Conservation (phyloP, 2,113 vertebrate species). For the Atractosteus spatula region DNA sequence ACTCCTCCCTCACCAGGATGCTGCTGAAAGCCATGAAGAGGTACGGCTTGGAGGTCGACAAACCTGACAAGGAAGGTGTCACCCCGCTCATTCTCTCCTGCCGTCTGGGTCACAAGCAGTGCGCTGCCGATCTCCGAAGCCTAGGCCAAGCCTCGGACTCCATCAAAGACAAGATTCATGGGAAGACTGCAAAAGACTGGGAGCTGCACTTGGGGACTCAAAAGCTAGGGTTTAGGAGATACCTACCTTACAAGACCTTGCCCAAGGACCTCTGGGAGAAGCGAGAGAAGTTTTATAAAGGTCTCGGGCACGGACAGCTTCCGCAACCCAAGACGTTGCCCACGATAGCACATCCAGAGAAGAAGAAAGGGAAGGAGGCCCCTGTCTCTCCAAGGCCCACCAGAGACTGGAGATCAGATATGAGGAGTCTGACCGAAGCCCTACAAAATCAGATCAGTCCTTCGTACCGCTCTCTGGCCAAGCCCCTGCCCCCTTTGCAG, state of each 20-base stretch:
- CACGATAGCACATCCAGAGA: background rate
- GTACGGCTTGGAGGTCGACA: background rate
- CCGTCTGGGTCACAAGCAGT: background rate
- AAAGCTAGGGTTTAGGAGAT: background rate
- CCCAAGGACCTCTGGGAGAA: conserved; percentile 28
- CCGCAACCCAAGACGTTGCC: background rate
- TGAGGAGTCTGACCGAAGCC: conserved; percentile 12
- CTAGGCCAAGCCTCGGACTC: background rate
- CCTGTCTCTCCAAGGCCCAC: background rate
- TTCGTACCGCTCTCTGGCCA: conserved; percentile 27
- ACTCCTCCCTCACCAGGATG: fast-evolving
- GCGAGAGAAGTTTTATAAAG: conserved; percentile 18
- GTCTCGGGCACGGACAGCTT: background rate
- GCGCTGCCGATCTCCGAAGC: background rate
- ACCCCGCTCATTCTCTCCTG: conserved; percentile 1
- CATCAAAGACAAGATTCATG: background rate
- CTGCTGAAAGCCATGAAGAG: conserved; percentile 6
- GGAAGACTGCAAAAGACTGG: background rate
- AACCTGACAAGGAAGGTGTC: background rate
- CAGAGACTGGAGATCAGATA: conserved; percentile 23
- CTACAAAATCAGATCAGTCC: conserved; percentile 32
- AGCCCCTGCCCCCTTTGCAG: conserved; percentile 2
- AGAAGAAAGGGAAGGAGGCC: background rate
- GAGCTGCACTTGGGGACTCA: background rate
- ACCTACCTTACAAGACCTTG: conserved; percentile 22